Percentiles rank a stretch among this genome's conserved stretches.
These are phyloP conservation scores for Cheirogaleus major DNA, from an alignment of 2,797 vertebrate species.

Conservation along the genomic window DNA sequence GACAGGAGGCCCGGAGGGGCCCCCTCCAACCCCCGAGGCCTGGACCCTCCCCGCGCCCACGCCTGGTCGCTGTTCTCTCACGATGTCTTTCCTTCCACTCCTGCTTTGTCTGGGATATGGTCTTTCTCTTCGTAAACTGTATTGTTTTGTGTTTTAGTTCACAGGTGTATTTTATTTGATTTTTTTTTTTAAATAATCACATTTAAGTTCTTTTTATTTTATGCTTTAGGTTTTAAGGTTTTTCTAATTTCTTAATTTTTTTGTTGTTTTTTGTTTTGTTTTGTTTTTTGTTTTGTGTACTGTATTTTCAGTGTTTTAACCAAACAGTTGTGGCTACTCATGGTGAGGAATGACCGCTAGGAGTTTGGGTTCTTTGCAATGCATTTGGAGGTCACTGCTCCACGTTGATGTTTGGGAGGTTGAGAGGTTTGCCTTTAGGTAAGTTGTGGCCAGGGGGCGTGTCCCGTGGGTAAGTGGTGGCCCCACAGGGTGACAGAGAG, in stretches of 20 bases:
- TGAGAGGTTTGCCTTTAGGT: constrained; percentile 87
- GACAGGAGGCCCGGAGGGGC: neutral
- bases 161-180: constrained; percentile 67
- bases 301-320: constrained; percentile 88
- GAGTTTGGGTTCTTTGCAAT: constrained; percentile 86
- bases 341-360: constrained; percentile 86
- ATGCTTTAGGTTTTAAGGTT: constrained; percentile 67
- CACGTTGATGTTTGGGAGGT: constrained; percentile 87
- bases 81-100: neutral
- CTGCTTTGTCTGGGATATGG: constrained; percentile 20
- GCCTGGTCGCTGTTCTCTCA: neutral
- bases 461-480: constrained; percentile 78
- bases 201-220: constrained; percentile 79
- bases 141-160: constrained; percentile 60
- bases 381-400: constrained; percentile 86
- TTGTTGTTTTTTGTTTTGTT: constrained; percentile 81
- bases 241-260: constrained; percentile 83
- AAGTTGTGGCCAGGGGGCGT: constrained; percentile 83
- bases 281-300: constrained; percentile 85
- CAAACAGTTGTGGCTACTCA: constrained; percentile 87
- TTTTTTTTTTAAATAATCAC: constrained; percentile 70
- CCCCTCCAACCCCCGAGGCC: neutral
- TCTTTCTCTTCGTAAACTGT: constrained; percentile 14
- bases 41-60: neutral
- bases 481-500: constrained; percentile 52